Percentiles rank a stretch among this genome's conserved stretches.
These are phyloP conservation scores for Coenonympha arcania DNA, from an alignment of 2,888 invertebrate species.

Conservation along the genomic window DNA sequence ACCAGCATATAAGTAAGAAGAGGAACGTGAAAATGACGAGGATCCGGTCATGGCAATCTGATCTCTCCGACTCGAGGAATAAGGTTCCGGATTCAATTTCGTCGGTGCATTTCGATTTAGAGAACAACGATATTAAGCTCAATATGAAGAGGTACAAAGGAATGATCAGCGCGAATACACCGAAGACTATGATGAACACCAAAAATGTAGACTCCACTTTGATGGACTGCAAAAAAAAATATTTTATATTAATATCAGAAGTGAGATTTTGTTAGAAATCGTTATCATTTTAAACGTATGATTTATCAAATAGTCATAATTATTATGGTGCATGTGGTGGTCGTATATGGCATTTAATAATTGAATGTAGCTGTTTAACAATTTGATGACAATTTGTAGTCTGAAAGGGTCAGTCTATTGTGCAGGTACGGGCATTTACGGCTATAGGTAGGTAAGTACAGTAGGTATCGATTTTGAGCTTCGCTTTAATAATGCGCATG, in stretches of 20 bases:
- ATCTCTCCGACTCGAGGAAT: slow-evolving; percentile 52
- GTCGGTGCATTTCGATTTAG: slow-evolving; percentile 52
- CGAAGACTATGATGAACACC: slow-evolving; percentile 75
- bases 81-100: slow-evolving; percentile 60
- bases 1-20: slow-evolving; percentile 62
- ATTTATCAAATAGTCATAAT: too few species aligned
- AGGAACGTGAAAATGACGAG: slow-evolving; percentile 54
- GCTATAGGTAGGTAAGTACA: too few species aligned
- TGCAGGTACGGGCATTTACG: too few species aligned
- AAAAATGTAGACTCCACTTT: slow-evolving; percentile 81
- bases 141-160: slow-evolving; percentile 70
- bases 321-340: too few species aligned
- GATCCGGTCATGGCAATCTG: slow-evolving; percentile 58
- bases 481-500: too few species aligned
- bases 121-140: slow-evolving; percentile 71
- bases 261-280: neutral
- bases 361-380: too few species aligned
- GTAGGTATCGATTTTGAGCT: too few species aligned
- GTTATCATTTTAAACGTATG: too few species aligned
- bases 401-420: too few species aligned
- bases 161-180: slow-evolving; percentile 77
- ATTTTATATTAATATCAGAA: slow-evolving; percentile 2
- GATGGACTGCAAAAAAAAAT: slow-evolving; percentile 73
- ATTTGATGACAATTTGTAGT: too few species aligned
- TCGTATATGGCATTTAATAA: too few species aligned